Percentiles rank a stretch among this genome's conserved stretches.
These are phyloP conservation scores for Callimico goeldii DNA, from an alignment of 2,797 vertebrate genomes.

Conservation along the genomic window DNA sequence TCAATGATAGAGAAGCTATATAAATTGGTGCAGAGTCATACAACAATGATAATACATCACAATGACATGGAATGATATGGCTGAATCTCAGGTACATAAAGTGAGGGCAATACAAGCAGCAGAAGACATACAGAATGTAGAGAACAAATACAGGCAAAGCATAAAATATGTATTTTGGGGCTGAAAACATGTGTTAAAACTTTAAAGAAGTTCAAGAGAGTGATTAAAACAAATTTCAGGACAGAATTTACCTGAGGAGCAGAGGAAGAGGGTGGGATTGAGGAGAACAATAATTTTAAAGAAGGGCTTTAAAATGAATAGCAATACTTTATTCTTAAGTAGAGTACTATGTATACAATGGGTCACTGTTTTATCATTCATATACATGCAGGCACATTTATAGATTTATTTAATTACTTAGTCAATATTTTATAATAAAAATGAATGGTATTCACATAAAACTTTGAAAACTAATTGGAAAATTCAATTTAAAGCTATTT, in stretches of 20 bases:
- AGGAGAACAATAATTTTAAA: not conserved
- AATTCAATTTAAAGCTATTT: not conserved
- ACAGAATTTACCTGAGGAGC: not conserved
- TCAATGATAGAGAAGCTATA: rapidly evolving
- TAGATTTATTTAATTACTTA: not conserved
- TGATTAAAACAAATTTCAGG: not conserved
- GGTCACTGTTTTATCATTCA: not conserved
- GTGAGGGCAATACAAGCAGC: not conserved
- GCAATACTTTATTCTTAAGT: not conserved
- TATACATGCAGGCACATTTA: not conserved
- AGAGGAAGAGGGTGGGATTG: not conserved
- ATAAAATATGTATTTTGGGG: not conserved
- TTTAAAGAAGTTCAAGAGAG: not conserved
- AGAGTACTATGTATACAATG: too few relatives aligned
- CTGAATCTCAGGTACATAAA: not conserved
- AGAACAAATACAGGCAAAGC: not conserved
- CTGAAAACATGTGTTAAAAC: not conserved
- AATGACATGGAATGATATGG: rapidly evolving
- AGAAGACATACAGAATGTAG: rapidly evolving
- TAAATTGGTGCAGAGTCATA: rapidly evolving
- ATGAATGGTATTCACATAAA: not conserved
- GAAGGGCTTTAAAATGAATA: not conserved
- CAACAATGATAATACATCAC: too few relatives aligned
- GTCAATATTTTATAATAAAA: not conserved
- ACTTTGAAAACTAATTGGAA: not conserved